Evolutionary conservation across 2,888 invertebrate genomes (phyloP).

Genomic region (Diogma glabrata): DNA sequence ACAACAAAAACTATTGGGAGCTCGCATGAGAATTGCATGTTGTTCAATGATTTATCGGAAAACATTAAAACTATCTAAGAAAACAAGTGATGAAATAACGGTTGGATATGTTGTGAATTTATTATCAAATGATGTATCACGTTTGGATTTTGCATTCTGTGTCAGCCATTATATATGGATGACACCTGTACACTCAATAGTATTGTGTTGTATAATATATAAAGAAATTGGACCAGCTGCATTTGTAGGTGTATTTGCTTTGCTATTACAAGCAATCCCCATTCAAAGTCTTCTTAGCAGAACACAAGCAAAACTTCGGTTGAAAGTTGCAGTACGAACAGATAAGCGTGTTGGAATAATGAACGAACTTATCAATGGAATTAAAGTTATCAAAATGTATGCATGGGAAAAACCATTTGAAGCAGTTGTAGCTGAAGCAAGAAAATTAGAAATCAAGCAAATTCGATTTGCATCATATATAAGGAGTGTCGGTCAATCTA

Average conservation of each 20-base stretch:
- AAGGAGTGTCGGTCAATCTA: constrained; percentile 52
- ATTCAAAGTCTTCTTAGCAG: constrained; percentile 50
- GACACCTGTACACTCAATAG: constrained; percentile 54
- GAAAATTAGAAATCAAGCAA: constrained; percentile 54
- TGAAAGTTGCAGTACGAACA: constrained; percentile 71
- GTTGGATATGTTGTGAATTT: constrained; percentile 88
- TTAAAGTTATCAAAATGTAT: constrained; percentile 95
- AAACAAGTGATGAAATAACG: constrained; percentile 56
- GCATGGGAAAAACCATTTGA: constrained; percentile 91
- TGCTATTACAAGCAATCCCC: constrained; percentile 69
- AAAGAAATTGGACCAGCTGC: constrained; percentile 58
- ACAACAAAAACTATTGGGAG: constrained; percentile 40
- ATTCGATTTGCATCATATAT: constrained; percentile 52
- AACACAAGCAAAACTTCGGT: constrained; percentile 40
- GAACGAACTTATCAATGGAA: constrained; percentile 89
- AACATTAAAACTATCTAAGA: constrained; percentile 56
- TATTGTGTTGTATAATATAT: constrained; percentile 68
- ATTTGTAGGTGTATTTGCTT: constrained; percentile 64
- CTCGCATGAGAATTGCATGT: constrained; percentile 52
- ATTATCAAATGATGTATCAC: constrained; percentile 85
- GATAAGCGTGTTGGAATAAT: constrained; percentile 85
- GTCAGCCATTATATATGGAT: constrained; percentile 83
- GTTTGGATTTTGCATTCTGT: constrained; percentile 76
- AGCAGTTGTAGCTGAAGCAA: constrained; percentile 61
- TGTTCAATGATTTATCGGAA: constrained; percentile 57